Evolutionary conservation across 2,113 vertebrate species (phyloP), one percentile per base, ranked within the genome.

Genomic region (Ranitomeya imitator): DNA sequence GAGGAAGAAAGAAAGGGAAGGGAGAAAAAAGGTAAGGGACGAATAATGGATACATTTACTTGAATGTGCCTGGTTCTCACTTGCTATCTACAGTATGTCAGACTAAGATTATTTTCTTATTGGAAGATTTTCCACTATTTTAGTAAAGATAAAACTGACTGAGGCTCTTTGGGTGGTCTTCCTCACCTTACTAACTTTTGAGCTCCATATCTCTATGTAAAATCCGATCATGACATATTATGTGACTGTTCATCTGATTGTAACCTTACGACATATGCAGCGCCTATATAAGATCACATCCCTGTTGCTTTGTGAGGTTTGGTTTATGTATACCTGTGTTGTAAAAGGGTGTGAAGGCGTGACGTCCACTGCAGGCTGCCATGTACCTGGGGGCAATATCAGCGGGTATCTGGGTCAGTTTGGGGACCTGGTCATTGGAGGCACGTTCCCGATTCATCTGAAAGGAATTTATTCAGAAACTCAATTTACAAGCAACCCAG

Each of bases 341-440:
- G 1, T 81, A 13, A 14, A 69, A 9, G 65, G 60, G n/a, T 23
- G 51, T 37, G 23, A 52, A 21, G 52, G 14, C 8, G 18, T 19
- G 23, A 45, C 7, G 23, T 60, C 73, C 15, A 23, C 21, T 55
- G 57, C 31, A 63, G 67, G 31, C 23, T 87, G 86, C 54, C 63
- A 14, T 12, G 2, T 81, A 54, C n/a, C 78, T 15, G 12, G 2
- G 21, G 61, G 12, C 14, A n/a, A 14, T 45, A 73, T 87, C 26
- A 45, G 3, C 15, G 86, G 78, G 26, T 80, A 81, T 60, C 23
- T 87, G 10, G 73, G 13, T 6, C 77, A 21, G n/a, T 65, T 54
- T 3, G 86, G 86, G 23, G 78, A 87, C 31, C 16, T 87, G 55
- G 19, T 87, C 51, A 81, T 87, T 16, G 86, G 86, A 71, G 78